These are phyloP conservation scores for Trypoxylus dichotomus DNA, from an alignment of 1,140 invertebrate genomes.

Conservation along the genomic window DNA sequence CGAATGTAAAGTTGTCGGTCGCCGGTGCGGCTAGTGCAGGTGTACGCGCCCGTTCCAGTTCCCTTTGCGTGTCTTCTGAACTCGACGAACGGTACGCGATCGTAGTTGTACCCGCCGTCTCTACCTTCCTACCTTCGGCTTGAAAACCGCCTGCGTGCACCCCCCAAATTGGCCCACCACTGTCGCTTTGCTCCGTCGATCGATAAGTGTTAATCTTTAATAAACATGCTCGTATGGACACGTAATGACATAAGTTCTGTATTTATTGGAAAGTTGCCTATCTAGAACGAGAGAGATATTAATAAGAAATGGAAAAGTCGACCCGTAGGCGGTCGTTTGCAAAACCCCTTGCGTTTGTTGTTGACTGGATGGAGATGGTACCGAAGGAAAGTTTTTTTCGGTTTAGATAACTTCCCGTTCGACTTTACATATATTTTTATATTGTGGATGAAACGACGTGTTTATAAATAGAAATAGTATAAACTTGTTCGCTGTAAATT, in stretches of 20 bases:
- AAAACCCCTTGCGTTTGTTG: background rate
- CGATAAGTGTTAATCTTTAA: constrained; percentile 23
- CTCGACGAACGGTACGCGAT: background rate
- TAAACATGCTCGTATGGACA: constrained; percentile 21
- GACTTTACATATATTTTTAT: background rate
- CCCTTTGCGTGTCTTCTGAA: background rate
- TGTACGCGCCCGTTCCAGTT: background rate
- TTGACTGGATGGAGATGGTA: background rate
- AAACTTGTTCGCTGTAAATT: too few species aligned
- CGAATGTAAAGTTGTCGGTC: background rate
- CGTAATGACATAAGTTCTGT: constrained; percentile 22
- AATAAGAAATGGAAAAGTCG: constrained; percentile 14
- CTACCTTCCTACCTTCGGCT: background rate
- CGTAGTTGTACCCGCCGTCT: background rate
- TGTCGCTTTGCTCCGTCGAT: background rate
- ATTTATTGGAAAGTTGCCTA: constrained; percentile 23
- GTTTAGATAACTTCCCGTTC: background rate
- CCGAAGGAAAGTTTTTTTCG: background rate
- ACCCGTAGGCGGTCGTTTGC: background rate
- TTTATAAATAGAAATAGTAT: background rate
- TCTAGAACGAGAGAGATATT: constrained; percentile 7
- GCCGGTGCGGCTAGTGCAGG: background rate
- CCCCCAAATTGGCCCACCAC: background rate
- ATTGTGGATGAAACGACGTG: background rate
- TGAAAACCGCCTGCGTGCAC: background rate